A percentile compares a stretch with the other conserved stretches of the same genome.
These are phyloP conservation scores for Anagrus nilaparvatae DNA, from an alignment of 1,140 invertebrate genomes.

Conservation along the genomic window DNA sequence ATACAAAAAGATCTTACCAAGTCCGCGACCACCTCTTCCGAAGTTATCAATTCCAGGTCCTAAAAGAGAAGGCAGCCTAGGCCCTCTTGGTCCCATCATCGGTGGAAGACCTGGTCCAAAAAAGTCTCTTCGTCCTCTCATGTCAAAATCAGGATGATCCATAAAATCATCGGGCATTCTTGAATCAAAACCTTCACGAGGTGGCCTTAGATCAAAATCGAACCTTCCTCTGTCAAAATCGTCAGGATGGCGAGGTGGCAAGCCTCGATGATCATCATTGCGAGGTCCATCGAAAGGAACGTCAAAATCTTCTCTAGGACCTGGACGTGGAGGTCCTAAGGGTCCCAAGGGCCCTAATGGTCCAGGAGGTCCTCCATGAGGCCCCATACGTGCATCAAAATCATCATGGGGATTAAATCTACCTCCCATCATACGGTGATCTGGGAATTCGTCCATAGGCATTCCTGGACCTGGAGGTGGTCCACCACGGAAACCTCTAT, in stretches of 20 bases:
- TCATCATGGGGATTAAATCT: conserved; percentile 25
- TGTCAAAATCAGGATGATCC: conserved; percentile 36
- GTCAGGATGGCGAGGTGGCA: conserved; percentile 18
- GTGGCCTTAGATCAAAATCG: conserved; percentile 36
- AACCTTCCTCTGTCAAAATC: conserved; percentile 35
- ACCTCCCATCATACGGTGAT: conserved; percentile 25
- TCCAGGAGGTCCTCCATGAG: conserved; percentile 30
- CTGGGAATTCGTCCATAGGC: conserved; percentile 20
- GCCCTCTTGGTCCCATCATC: conserved; percentile 38
- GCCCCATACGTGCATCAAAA: conserved; percentile 30
- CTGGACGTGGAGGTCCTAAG: conserved; percentile 23
- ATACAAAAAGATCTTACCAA: conserved; percentile 27
- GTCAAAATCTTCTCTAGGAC: neutral
- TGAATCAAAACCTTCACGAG: conserved; percentile 18
- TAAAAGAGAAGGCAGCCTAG: conserved; percentile 17
- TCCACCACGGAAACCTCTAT: conserved; percentile 23
- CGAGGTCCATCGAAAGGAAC: neutral
- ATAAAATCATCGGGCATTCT: conserved; percentile 32
- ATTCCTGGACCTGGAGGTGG: conserved; percentile 26
- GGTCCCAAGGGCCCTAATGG: conserved; percentile 36
- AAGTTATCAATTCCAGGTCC: conserved; percentile 36
- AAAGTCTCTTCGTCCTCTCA: conserved; percentile 34
- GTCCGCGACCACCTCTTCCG: conserved; percentile 34
- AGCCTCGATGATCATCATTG: neutral
- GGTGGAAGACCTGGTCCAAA: conserved; percentile 37